Base-by-base conservation (phyloP, 2,113 vertebrate species). In the Datnioides undecimradiatus region DNA sequence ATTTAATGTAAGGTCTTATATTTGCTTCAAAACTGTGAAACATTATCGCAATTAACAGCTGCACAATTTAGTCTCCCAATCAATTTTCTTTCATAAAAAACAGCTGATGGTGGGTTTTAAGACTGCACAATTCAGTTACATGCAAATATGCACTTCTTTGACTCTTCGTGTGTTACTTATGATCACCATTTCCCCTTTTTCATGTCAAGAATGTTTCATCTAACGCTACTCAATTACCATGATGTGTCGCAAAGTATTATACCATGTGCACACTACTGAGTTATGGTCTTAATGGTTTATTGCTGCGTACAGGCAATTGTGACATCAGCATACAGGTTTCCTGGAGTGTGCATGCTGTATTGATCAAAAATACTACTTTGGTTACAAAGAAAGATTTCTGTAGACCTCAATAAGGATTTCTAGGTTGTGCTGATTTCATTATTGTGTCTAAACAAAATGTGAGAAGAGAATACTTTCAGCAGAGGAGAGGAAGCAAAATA, bases 231-330 rank as follows among this genome's bases (percentile, higher is more conserved):
- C 71, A 6, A 55, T 54, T 49, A 41, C 29, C 27, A 46, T n/a
- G 27, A 57, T 23, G 23, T 45, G 3, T 17, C 11, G 12, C n/a
- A 36, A 73, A 72, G 62, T 21, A 80, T 76, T 34, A 73, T 73
- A 80, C 51, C 16, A 27, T 1, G 0, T n/a, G 31, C 79, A 85
- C 59, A 78, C 27, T 34, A 19, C 5, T 33, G 51, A 72, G 34
- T 75, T 82, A 81, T 38, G 27, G 71, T 85, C 60, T 73, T 57
- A 21, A 48, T 82, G 27, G 69, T 93, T 93, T 93, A 93, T 93
- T 93, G 87, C 87, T 90, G 82, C 72, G 9, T 83, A 87, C 83
- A 87, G 87, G 86, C 36, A 86, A 76, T 69, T 31, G 80, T 88
- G 86, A 91, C 88, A 80, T 86, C 71, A 70, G 83, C 84, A 85